Conservation (phyloP, 2,797 vertebrate genomes). For the Halcyon badia region DNA sequence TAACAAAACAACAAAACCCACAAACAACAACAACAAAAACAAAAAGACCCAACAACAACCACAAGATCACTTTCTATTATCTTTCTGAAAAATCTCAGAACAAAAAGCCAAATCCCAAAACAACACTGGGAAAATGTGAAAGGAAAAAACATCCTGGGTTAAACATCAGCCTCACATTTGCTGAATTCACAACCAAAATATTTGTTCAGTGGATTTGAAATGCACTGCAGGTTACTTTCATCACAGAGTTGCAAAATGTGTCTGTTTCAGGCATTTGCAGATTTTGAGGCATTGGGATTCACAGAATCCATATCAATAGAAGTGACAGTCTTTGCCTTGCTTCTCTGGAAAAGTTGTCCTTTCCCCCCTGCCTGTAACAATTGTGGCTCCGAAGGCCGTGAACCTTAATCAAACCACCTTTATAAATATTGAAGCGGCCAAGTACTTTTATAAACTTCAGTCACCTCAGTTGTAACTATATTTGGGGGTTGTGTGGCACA, state of each 20-base stretch:
- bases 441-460: not conserved
- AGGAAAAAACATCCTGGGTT: not conserved
- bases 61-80: not conserved
- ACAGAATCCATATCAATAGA: rapidly evolving
- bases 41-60: too few relatives aligned
- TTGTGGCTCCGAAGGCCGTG: rapidly evolving
- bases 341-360: not conserved
- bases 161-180: not conserved
- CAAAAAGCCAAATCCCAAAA: not conserved
- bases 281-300: not conserved
- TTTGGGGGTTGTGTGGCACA: not conserved
- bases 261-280: not conserved
- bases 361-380: not conserved
- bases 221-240: not conserved
- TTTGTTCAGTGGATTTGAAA: not conserved
- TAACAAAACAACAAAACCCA: too few relatives aligned
- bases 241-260: not conserved
- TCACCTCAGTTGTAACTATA: not conserved
- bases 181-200: not conserved
- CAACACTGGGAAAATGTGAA: not conserved
- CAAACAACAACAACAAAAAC: too few relatives aligned
- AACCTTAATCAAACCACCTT: not conserved
- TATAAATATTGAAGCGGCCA: not conserved
- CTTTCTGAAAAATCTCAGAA: not conserved
- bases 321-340: not conserved